Percentiles rank a stretch among this genome's conserved stretches.
Conservation (phyloP, 2,797 vertebrate species). For the Periophthalmus magnuspinnatus region DNA sequence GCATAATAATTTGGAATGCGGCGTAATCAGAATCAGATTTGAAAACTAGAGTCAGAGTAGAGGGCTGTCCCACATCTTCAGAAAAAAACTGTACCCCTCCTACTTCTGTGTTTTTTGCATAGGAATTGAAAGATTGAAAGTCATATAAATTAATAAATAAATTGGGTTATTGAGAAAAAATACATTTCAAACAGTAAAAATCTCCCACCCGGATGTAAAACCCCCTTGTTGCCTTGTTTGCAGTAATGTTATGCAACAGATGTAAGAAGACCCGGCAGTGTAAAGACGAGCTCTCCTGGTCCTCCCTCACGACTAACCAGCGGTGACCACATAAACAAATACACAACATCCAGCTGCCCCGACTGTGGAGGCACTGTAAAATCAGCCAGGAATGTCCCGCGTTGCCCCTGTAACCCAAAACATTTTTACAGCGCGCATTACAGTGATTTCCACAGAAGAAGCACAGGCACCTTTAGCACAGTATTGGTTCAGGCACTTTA, state of each 20-base stretch:
- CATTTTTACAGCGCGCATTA: slow-evolving; percentile 46
- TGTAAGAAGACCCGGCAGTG: slow-evolving; percentile 59
- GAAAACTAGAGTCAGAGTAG: no score
- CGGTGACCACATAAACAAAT: slow-evolving; percentile 53
- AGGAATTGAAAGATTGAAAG: no score
- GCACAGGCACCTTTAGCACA: slow-evolving; percentile 9
- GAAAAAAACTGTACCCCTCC: no score
- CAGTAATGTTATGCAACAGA: slow-evolving; percentile 54
- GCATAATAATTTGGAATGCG: no score
- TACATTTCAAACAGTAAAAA: not conserved
- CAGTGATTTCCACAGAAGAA: slow-evolving; percentile 30
- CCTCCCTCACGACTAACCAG: slow-evolving; percentile 15
- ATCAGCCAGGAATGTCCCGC: slow-evolving; percentile 49
- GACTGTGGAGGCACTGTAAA: slow-evolving; percentile 41
- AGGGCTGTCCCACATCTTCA: no score
- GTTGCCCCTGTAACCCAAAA: slow-evolving; percentile 41
- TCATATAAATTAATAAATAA: no score
- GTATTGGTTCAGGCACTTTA: slow-evolving; percentile 2
- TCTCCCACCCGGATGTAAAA: not conserved
- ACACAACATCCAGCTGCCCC: slow-evolving; percentile 46
- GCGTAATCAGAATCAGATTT: no score
- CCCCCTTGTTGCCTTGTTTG: slow-evolving; percentile 1
- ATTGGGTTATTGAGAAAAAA: not conserved
- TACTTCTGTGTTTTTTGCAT: no score
- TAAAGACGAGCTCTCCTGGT: slow-evolving; percentile 56